Conservation (phyloP, 2,797 vertebrate species). For the Pseudochirops cupreus region DNA sequence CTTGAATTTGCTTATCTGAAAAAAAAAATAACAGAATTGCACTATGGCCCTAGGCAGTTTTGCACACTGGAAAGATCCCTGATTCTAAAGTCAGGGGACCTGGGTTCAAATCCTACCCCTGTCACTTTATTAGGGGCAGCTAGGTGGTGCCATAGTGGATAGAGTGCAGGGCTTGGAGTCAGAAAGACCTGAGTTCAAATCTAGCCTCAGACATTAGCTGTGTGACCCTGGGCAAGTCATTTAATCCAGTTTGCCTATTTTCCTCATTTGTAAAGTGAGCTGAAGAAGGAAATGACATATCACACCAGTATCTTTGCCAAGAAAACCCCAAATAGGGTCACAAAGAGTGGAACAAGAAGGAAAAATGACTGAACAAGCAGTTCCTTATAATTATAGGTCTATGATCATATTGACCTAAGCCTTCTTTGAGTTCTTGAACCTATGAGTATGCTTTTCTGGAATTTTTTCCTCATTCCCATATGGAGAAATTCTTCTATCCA, state of each 20-base stretch:
- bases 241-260: not conserved
- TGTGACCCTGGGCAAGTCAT: not conserved
- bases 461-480: not conserved
- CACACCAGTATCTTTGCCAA: not conserved
- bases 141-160: not conserved
- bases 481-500: not conserved
- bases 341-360: not conserved
- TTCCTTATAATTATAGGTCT: not conserved
- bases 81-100: not conserved
- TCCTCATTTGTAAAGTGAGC: not conserved
- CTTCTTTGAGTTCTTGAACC: not conserved
- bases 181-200: conserved; percentile 22
- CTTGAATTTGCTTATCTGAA: not conserved
- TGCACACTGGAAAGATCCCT: not conserved
- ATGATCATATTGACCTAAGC: not conserved
- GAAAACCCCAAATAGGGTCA: not conserved
- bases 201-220: not conserved
- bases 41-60: not conserved
- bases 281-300: not conserved
- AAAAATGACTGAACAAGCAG: not conserved
- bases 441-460: not conserved
- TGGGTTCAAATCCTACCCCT: not conserved
- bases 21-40: not conserved
- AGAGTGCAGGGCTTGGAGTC: not conserved
- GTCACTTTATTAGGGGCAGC: not conserved